A percentile compares a stretch with the other conserved stretches of the same genome.
phyloP scores from a whole-genome alignment of 2,797 vertebrate genomes.

The Nannoperca australis region DNA sequence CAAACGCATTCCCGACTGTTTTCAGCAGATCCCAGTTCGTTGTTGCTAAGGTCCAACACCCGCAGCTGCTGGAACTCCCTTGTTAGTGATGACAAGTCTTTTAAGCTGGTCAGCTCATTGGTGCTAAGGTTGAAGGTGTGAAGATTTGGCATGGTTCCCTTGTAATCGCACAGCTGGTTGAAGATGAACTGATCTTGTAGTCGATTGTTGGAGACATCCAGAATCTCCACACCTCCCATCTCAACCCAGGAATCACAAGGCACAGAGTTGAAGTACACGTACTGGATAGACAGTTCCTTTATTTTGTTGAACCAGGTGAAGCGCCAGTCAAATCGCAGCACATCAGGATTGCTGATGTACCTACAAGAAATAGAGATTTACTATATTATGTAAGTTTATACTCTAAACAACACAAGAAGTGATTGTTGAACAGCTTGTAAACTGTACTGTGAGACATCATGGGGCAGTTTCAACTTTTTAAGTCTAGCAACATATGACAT shows the following conservation, averaged over 20 bases:
- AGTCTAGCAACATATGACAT: background rate
- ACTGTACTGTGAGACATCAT: background rate
- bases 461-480: background rate
- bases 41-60: constrained; percentile 85
- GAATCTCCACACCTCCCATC: constrained; percentile 76
- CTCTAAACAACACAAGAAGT: background rate
- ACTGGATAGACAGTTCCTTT: constrained; percentile 79
- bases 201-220: constrained; percentile 86
- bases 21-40: constrained; percentile 75
- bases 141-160: constrained; percentile 75
- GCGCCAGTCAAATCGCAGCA: constrained; percentile 90
- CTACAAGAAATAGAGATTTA: constrained; percentile 60
- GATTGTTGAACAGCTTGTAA: background rate
- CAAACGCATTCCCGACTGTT: constrained; percentile 77
- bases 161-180: constrained; percentile 85
- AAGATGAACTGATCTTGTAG: constrained; percentile 77
- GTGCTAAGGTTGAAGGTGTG: constrained; percentile 77
- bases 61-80: constrained; percentile 79
- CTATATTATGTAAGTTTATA: background rate
- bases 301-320: constrained; percentile 90
- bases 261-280: constrained; percentile 88
- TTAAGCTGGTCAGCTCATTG: constrained; percentile 84
- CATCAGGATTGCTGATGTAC: constrained; percentile 91
- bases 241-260: constrained; percentile 89
- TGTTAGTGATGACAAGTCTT: constrained; percentile 76